Evolutionary conservation across 64 coral and sea anemone genomes (phyloP).

Genomic region (Pachyseris speciosa): DNA sequence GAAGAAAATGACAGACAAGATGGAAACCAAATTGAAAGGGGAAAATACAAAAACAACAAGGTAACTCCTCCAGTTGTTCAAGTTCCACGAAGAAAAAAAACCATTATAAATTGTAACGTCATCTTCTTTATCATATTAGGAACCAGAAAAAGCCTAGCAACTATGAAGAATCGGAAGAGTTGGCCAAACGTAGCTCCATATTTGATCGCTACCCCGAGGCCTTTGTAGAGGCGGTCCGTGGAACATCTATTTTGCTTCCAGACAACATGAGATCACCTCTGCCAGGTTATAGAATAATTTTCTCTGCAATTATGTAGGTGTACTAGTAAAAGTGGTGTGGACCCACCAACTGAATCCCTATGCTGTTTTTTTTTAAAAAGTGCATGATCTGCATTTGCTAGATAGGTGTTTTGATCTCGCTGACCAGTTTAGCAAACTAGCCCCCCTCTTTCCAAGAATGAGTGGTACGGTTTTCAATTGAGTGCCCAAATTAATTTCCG

Average conservation of each 20-base stretch:
- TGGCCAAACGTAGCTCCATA: not conserved
- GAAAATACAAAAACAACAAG: not conserved
- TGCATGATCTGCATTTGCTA: too few relatives aligned
- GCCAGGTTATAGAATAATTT: not conserved
- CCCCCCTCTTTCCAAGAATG: too few relatives aligned
- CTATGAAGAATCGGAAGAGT: not conserved
- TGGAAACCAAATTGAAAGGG: not conserved
- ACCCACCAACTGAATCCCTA: too few relatives aligned
- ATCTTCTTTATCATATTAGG: not conserved
- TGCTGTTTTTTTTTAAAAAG: too few relatives aligned
- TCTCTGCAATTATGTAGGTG: not conserved
- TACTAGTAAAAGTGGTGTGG: too few relatives aligned
- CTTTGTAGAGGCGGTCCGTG: constrained; percentile 32
- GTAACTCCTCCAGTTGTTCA: not conserved
- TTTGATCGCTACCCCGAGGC: constrained; percentile 13
- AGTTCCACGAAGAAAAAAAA: not conserved
- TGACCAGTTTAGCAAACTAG: too few relatives aligned
- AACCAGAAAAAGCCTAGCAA: not conserved
- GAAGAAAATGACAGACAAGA: not conserved
- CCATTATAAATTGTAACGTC: too few relatives aligned
- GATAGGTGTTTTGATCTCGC: too few relatives aligned
- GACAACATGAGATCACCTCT: not conserved
- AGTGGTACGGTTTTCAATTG: too few relatives aligned
- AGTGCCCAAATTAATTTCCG: too few relatives aligned
- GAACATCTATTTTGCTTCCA: not conserved